Evolutionary conservation across 2,797 vertebrate species (phyloP), one percentile per base, ranked within the genome.

Genomic region (Alauda arvensis): DNA sequence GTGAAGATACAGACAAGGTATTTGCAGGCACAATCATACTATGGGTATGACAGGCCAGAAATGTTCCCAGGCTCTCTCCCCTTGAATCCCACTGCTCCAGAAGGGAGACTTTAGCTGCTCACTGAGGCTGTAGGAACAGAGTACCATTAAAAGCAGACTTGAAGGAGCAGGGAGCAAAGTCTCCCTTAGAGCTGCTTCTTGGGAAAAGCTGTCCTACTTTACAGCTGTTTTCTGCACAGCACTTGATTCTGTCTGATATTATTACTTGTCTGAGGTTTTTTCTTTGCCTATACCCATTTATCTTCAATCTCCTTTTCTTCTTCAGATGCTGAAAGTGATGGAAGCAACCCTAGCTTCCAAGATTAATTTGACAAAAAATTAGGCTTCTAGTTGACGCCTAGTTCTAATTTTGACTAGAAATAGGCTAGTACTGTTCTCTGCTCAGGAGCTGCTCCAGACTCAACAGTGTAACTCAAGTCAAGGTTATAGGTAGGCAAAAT

Each of bases 181-280:
- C 23, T n/a, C n/a, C n/a, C n/a, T 78, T 68, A 28, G 55, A 86
- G 52, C 29, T 29, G 14, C 18, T 67, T 72, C 39, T 60, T 52
- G 34, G 82, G 29, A 34, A 79, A 82, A 79, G 29, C 40, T 72
- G 67, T 63, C 57, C 57, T 56, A 28, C 19, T 92, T 79, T 25
- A 68, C 15, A 67, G 74, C 53, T 77, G 4, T 66, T 74, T 56
- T 63, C 67, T 65, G 23, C 10, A 26, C 9, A 72, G 43, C 71
- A 43, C 17, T 62, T 14, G 40, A 25, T 76, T 40, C 43, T 28
- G 10, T 69, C 37, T 63, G 49, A 48, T 46, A 37, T 43, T 60
- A 17, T 40, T 48, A 9, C 19, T 61, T 51, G 20, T 33, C 24
- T 57, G 14, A 1, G 6, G 0, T 1, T n/a, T 51, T 69, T 82